Base-by-base conservation (phyloP, 2,888 invertebrate genomes). In the Laspeyria flexula region DNA sequence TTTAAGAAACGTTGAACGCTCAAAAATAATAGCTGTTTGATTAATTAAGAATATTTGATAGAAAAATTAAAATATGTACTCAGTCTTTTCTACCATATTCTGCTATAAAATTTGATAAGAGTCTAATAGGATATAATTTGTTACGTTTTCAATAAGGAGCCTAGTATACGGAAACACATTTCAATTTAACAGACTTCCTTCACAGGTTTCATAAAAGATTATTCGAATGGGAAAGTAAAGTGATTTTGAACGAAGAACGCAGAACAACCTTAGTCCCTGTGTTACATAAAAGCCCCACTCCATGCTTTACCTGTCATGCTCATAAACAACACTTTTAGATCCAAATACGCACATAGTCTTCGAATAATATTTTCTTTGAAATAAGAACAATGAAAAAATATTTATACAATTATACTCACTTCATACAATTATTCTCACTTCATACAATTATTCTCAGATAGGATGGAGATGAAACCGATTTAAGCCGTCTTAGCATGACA, bases 111-210 rank as follows among this genome's bases (percentile, higher is more conserved):
- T 54, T 66, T 52, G 55, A 66, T 25, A 52, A 51, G 67, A 58
- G 71, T 70, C 54, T 58, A 63, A 58, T 70, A 66, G 53, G n/a
- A n/a, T n/a, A n/a, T n/a, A 37, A 55, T 58, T 66, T 58, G 46
- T 44, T 70, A 43, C 42, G 10, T 49, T 47, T 49, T 56, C 42
- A 49, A 46, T 53, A 49, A 51, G 40, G 43, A 47, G 38, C 44
- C 33, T 42, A 49, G 31, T n/a, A n/a, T 23, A 11, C 35, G 42
- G 39, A 33, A 35, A 45, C 5, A 42, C 33, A 39, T 13, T 47
- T 35, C n/a, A 44, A 43, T 45, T 35, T 13, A 15, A 44, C 29
- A 30, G 31, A 10, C 1, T 27, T 45, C 1, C 3, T 3, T 30
- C 11, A 35, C 18, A 13, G 21, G 1, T n/a, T n/a, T n/a, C n/a